Conservation (phyloP, 2,888 invertebrate species). For the Acanthosoma haemorrhoidale region DNA sequence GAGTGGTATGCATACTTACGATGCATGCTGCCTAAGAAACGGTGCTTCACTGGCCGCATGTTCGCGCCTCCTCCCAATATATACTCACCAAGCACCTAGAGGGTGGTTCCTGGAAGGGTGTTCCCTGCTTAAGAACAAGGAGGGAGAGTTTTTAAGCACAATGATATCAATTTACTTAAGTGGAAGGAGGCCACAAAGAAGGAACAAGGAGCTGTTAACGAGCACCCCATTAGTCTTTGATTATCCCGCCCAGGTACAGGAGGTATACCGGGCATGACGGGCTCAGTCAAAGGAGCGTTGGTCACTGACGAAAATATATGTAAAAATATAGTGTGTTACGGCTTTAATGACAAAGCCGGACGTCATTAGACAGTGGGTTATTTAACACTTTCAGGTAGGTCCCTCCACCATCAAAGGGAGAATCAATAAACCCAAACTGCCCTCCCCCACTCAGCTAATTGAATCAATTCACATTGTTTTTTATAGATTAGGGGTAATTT, state of each 20-base stretch:
- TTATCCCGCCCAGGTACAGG: background rate
- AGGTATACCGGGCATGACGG: no score
- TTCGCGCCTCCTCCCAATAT: background rate
- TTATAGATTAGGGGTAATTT: background rate
- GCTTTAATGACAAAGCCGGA: no score
- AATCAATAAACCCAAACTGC: no score
- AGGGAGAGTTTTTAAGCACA: constrained; percentile 21
- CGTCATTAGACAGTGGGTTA: no score
- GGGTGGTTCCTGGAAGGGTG: background rate
- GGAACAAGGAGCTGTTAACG: background rate
- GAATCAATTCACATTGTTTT: background rate
- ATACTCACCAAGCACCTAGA: background rate
- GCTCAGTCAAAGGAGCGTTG: no score
- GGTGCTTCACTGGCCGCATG: background rate
- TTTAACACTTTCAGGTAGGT: no score
- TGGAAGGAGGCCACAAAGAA: background rate
- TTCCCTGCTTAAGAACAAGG: no score
- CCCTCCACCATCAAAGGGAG: no score
- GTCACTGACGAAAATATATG: no score
- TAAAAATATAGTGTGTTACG: no score
- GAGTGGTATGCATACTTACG: no score
- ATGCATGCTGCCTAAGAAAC: background rate
- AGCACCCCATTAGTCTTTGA: background rate
- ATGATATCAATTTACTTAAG: constrained; percentile 37
- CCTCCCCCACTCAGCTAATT: background rate